Conservation (phyloP, 2,797 vertebrate species). For the Sebastes trivittatus region DNA sequence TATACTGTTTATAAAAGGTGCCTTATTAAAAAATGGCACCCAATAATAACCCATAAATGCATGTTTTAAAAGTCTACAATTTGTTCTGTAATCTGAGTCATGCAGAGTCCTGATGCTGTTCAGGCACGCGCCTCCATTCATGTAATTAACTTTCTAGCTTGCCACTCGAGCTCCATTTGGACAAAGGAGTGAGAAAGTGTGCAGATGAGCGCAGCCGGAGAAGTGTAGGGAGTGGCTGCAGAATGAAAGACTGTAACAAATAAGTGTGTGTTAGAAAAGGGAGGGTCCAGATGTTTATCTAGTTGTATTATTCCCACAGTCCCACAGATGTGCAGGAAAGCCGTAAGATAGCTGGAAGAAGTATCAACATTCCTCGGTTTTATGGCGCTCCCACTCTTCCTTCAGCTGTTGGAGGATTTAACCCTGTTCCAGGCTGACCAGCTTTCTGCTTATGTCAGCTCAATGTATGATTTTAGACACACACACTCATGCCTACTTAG, state of each 20-base stretch:
- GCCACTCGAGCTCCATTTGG: background rate
- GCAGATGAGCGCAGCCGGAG: background rate
- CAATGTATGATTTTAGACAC: background rate
- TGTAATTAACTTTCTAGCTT: background rate
- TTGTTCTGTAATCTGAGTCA: background rate
- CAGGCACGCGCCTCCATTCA: background rate
- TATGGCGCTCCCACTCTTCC: background rate
- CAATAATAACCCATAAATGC: background rate
- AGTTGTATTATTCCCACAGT: background rate
- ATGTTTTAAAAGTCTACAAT: background rate
- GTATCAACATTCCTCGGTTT: constrained; percentile 40
- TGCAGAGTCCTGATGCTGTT: background rate
- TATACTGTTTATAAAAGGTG: background rate
- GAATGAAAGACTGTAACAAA: background rate
- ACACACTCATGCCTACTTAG: background rate
- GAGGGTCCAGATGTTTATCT: constrained; percentile 38
- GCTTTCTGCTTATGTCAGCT: constrained; percentile 8
- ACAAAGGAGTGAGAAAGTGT: background rate
- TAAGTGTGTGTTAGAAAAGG: background rate
- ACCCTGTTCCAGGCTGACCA: background rate
- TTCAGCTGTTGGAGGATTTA: background rate
- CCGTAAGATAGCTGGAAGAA: constrained; percentile 17
- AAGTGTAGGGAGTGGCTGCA: background rate
- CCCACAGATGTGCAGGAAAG: constrained; percentile 5
- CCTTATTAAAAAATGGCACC: background rate